Base-by-base conservation (phyloP, 2,113 vertebrate species). In the Catharus bicknelli region DNA sequence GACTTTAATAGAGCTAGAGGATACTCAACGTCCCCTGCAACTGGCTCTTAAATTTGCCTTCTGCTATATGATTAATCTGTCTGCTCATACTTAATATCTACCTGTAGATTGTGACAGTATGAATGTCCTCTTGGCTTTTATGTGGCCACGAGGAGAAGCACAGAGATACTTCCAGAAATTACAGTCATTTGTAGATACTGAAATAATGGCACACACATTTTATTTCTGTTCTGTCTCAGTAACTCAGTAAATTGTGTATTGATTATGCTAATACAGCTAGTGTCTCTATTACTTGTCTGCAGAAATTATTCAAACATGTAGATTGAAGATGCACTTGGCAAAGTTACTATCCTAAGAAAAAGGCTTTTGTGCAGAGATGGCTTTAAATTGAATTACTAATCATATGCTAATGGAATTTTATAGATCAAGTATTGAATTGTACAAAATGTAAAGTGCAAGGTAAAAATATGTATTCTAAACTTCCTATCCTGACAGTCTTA, bases 191-290 rank as follows among this genome's bases (percentile, higher is more conserved):
- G 93, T 96, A 94, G 97, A 90, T 95, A 73, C 91, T 90, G 78
- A 95, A 96, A 95, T 97, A 97, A 97, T 95, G 95, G 96, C 69
- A 23, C 66, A 67, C 93, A 85, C 26, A 1, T 94, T 97, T 97
- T 93, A 75, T 94, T 95, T 96, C 96, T 93, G 95, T 97, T 98
- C 97, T 98, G 85, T 97, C 95, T 97, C 96, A 95, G 88, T 97
- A 95, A 96, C 96, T 97, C 91, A 47, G 97, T 97, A 98, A 98
- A 98, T 98, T 98, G 97, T 93, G 55, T 98, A 98, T 98, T 97
- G 98, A 98, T 98, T 98, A 98, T 98, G 97, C 93, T 98, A 98
- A 98, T 97, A 68, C 61, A 62, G n/a, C 77, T 84, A 70, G 94
- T 95, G 90, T 97, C 96, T 98, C 96, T 98, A 97, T 97, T 97